phyloP scores from a whole-genome alignment of 2,888 invertebrate genomes.

The Craniophora ligustri region DNA sequence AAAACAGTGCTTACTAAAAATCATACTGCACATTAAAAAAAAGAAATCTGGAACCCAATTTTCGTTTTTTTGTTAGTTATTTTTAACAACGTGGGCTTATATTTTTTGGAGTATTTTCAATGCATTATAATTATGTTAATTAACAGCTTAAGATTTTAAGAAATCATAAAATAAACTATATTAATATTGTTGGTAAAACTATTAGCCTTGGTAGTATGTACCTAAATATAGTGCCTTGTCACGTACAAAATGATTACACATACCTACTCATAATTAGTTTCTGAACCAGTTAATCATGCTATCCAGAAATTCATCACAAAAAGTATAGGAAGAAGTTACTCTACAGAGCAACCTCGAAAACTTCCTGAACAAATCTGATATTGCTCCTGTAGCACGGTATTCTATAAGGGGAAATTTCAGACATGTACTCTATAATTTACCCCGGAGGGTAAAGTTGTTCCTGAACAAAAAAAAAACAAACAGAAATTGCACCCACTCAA shows the following conservation, averaged over 20 bases:
- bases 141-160: no score
- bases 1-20: no score
- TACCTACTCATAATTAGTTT: constrained; percentile 15
- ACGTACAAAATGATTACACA: constrained; percentile 1
- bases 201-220: no score
- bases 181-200: no score
- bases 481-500: constrained; percentile 2
- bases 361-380: constrained; percentile 9
- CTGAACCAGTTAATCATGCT: constrained; percentile 8
- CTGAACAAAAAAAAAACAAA: background rate
- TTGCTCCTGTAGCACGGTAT: constrained; percentile 2
- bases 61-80: no score
- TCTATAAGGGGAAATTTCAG: constrained; percentile 1
- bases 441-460: background rate
- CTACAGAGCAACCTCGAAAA: constrained; percentile 1
- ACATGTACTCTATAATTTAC: background rate
- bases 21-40: no score
- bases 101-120: no score
- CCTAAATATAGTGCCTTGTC: background rate
- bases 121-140: no score
- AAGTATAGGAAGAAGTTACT: constrained; percentile 13
- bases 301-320: constrained; percentile 13
- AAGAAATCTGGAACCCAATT: no score
- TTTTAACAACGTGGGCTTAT: no score
- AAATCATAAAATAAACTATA: no score